Base-by-base conservation (phyloP, 2,888 invertebrate species). In the Trissolcus brochymenae region DNA sequence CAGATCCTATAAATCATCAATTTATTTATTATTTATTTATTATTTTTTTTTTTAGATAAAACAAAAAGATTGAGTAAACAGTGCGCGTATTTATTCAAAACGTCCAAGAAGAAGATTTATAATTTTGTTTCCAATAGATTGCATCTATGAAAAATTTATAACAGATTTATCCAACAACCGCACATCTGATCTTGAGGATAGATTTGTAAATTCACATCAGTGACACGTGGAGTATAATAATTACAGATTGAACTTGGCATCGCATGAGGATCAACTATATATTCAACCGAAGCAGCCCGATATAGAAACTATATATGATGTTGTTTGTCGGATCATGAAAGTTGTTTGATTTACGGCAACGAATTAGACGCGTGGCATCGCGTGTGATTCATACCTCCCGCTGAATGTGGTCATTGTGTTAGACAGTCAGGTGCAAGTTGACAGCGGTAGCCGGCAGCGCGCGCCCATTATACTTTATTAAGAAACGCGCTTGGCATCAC, bases 381-480 rank as follows among this genome's bases (percentile, higher is more conserved):
- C 84, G 35, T 35, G 83, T 85, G 85, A 84, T 83, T 82, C 73
- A 81, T 77, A 77, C 61, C 68, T 64, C 49, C 59, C 61, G 65
- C 70, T 49, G 56, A 62, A 68, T 59, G 79, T 66, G 76, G 76
- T 78, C 79, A 84, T 82, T 84, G 84, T 83, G 76, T 59, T 41
- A 55, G 72, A 76, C 74, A 79, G 80, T 82, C 84, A 84, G 86
- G 83, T 84, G 86, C 82, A 81, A 82, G 71, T 78, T 79, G 78
- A 82, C 81, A 80, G 78, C 78, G 68, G 79, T 70, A 79, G 79
- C 72, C 67, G 73, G 71, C 77, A 74, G 76, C 80, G 81, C 81
- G 79, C 78, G 84, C 81, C 84, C 83, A 85, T 86, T 86, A 85
- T 85, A 81, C 82, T 85, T 86, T 84, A 86, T 86, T 85, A 84